These are phyloP conservation scores for Eira barbara DNA, from an alignment of 2,113 vertebrate genomes.

Conservation along the genomic window DNA sequence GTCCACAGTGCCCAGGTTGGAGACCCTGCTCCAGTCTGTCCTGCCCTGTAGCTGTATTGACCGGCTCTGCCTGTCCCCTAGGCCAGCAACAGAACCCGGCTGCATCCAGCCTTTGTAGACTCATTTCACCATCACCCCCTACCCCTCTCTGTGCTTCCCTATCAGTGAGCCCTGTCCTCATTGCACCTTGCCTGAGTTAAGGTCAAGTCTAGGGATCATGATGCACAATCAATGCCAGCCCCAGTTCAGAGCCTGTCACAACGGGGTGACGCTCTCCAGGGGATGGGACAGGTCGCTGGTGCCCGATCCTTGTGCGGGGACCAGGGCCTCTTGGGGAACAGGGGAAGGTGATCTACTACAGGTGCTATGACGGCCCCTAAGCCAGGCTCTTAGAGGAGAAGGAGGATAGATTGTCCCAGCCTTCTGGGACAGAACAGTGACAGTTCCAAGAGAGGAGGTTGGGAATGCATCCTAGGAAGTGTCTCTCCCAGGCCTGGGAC, in stretches of 20 bases:
- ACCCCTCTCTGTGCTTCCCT: not conserved
- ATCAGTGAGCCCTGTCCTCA: not conserved
- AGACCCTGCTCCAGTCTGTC: accelerated
- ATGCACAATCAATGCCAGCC: too few relatives aligned
- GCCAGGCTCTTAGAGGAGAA: not conserved
- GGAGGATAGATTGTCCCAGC: not conserved
- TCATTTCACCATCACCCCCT: accelerated
- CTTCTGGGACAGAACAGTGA: not conserved
- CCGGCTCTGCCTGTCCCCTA: not conserved
- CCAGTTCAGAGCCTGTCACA: not conserved
- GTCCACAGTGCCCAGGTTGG: accelerated
- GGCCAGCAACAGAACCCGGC: not conserved
- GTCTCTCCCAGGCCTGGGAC: not conserved
- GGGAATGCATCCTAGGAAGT: too few relatives aligned
- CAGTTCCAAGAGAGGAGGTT: accelerated
- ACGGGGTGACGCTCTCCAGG: accelerated
- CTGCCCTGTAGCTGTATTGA: not conserved
- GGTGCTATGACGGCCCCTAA: too few relatives aligned
- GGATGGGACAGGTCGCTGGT: not conserved
- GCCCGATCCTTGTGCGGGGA: not conserved
- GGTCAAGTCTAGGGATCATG: not conserved
- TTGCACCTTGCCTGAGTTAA: accelerated
- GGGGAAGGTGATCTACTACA: not conserved
- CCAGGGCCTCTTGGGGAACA: not conserved
- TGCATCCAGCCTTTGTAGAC: not conserved